A percentile compares a stretch with the other conserved stretches of the same genome.
phyloP scores from a whole-genome alignment of 2,888 invertebrate species.

The Thera britannica region DNA sequence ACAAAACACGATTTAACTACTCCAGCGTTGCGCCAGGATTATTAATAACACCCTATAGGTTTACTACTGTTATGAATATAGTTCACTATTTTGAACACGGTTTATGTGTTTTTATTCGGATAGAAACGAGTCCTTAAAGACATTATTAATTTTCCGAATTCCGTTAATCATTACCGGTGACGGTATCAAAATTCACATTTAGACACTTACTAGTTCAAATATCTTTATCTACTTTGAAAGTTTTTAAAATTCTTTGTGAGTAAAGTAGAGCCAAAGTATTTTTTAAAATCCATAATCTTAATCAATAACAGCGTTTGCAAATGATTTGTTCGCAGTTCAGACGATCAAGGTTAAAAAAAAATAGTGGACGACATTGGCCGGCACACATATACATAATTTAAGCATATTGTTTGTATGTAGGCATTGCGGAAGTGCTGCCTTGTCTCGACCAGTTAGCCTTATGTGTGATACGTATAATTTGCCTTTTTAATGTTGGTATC shows the following conservation, averaged over 20 bases:
- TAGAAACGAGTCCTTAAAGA: too few species aligned
- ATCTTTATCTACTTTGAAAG: neutral
- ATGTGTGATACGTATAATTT: conserved; percentile 59
- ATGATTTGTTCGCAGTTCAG: conserved; percentile 50
- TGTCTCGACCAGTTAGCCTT: conserved; percentile 70
- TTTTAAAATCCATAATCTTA: conserved; percentile 5
- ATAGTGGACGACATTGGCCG: conserved; percentile 74
- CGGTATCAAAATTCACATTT: too few species aligned
- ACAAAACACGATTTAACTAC: too few species aligned
- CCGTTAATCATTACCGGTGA: too few species aligned
- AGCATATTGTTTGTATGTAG: conserved; percentile 61
- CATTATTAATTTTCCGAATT: too few species aligned
- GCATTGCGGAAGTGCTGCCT: conserved; percentile 73
- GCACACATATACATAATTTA: conserved; percentile 62
- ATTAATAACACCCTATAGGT: too few species aligned
- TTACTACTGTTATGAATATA: too few species aligned
- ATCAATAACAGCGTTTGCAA: conserved; percentile 35
- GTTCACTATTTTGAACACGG: too few species aligned
- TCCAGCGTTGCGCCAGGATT: too few species aligned
- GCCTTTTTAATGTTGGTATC: conserved; percentile 44
- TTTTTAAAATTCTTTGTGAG: neutral
- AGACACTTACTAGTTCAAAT: too few species aligned
- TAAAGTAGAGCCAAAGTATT: neutral
- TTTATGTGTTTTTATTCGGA: too few species aligned
- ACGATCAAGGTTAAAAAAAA: conserved; percentile 73